phyloP scores from a whole-genome alignment of 1,140 invertebrate species.

The Pseudomyrmex dendroicus region DNA sequence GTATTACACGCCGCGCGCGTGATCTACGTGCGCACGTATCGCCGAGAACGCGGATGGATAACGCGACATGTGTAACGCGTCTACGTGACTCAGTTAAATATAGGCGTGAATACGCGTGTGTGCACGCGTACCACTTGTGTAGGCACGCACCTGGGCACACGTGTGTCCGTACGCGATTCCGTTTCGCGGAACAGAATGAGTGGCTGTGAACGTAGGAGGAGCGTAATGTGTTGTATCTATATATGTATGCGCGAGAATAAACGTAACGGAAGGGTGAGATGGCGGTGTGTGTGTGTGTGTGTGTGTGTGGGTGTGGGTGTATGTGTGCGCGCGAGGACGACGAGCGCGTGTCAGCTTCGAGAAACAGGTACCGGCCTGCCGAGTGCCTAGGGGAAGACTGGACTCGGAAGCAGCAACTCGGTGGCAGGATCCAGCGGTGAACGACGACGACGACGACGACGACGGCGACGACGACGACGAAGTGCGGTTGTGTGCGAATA shows the following conservation, averaged over 20 bases:
- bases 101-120: background rate
- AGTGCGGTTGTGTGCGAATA: slow-evolving; percentile 46
- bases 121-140: slow-evolving; percentile 4
- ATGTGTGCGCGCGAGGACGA: slow-evolving; percentile 63
- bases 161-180: slow-evolving; percentile 37
- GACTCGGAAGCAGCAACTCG: slow-evolving; percentile 74
- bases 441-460: slow-evolving; percentile 18
- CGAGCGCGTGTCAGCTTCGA: slow-evolving; percentile 67
- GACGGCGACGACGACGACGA: background rate
- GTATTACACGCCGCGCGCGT: background rate
- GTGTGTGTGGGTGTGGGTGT: slow-evolving; percentile 50
- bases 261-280: no score
- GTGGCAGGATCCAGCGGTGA: slow-evolving; percentile 66
- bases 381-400: slow-evolving; percentile 84
- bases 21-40: slow-evolving; percentile 1
- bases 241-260: slow-evolving; percentile 11
- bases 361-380: slow-evolving; percentile 80
- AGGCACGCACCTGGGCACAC: slow-evolving; percentile 43
- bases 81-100: background rate
- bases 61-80: slow-evolving; percentile 11
- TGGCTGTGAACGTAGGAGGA: slow-evolving; percentile 15
- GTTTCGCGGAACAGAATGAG: slow-evolving; percentile 28
- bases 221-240: slow-evolving; percentile 20
- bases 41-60: background rate
- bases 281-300: background rate